These are phyloP conservation scores for Epinotia brunnichana DNA, from an alignment of 2,888 invertebrate genomes.

Conservation along the genomic window DNA sequence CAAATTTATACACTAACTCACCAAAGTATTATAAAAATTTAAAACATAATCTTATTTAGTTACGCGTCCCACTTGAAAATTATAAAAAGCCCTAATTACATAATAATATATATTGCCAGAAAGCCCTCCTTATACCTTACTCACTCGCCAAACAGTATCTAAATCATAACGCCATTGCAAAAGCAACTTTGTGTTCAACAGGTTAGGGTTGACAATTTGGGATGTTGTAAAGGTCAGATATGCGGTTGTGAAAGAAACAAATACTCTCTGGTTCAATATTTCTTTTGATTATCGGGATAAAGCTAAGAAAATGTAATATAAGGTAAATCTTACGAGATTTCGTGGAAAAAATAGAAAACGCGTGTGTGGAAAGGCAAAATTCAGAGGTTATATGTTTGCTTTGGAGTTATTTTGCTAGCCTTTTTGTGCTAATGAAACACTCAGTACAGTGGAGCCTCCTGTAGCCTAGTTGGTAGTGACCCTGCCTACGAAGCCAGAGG, in stretches of 20 bases:
- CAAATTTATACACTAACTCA: too few species aligned
- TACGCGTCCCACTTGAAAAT: neutral
- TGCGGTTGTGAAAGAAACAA: neutral
- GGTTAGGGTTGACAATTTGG: neutral
- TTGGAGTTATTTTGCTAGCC: neutral
- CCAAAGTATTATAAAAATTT: too few species aligned
- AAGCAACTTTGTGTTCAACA: neutral
- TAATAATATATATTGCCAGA: neutral
- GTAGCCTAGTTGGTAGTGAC: too few species aligned
- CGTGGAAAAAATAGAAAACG: neutral
- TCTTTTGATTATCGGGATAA: slow-evolving; percentile 18
- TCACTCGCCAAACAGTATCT: neutral
- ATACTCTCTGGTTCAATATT: slow-evolving; percentile 10
- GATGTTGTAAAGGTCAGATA: neutral
- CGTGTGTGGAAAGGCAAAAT: neutral
- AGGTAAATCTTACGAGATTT: slow-evolving; percentile 29
- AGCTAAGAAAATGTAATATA: slow-evolving; percentile 35
- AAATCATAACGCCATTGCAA: neutral
- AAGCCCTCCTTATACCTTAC: neutral
- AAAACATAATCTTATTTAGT: neutral
- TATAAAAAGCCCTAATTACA: neutral
- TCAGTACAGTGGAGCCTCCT: too few species aligned
- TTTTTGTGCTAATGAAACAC: neutral
- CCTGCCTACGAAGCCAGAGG: too few species aligned
- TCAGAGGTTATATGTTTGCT: neutral